Base-by-base conservation (phyloP, 2,113 vertebrate species). In the Pteropus alecto region DNA sequence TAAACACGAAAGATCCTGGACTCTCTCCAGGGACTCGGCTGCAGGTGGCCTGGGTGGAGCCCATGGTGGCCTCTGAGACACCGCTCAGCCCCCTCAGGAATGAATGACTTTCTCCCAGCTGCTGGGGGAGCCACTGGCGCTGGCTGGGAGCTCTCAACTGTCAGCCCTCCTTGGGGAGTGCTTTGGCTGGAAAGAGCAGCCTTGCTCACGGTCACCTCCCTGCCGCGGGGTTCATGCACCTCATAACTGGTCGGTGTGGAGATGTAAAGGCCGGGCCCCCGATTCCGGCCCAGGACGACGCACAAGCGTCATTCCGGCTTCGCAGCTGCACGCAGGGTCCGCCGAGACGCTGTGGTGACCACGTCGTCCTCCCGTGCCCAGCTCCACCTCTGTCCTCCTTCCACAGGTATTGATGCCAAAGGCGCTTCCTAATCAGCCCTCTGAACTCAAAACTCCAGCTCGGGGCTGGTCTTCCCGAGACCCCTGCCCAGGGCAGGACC, bases 321-420 rank as follows among this genome's bases (percentile, higher is more conserved):
- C 30, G 65, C 74, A 73, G 24, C 2, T 13, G 28, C 8, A 14
- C 12, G 1, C 0, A 24, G 38, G 58, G 67, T 10, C 0, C 1
- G 24, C 41, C 2, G 5, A 58, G 33, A 13, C 33, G 48, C 65
- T 3, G 0, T 9, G 6, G n/a, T 77, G n/a, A 46, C 28, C 11
- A 4, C 13, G 4, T 63, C 46, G 26, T 60, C 14, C 56, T 54
- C 8, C 22, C 76, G 51, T 38, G 67, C 35, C 41, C 33, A 30
- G 3, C 12, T 38, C 71, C 18, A 30, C 14, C 41, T 16, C 46
- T 26, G 7, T 3, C 3, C 12, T 24, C 38, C 70, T 84, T 76
- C 63, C 58, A 7, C 2, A 11, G 10, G n/a, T 5, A 8, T 22
- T 9, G 46, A 87, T 60, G 18, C 65, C 51, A 2, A 63, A 77